phyloP scores from a whole-genome alignment of 2,113 vertebrate genomes.

The Picathartes gymnocephalus region DNA sequence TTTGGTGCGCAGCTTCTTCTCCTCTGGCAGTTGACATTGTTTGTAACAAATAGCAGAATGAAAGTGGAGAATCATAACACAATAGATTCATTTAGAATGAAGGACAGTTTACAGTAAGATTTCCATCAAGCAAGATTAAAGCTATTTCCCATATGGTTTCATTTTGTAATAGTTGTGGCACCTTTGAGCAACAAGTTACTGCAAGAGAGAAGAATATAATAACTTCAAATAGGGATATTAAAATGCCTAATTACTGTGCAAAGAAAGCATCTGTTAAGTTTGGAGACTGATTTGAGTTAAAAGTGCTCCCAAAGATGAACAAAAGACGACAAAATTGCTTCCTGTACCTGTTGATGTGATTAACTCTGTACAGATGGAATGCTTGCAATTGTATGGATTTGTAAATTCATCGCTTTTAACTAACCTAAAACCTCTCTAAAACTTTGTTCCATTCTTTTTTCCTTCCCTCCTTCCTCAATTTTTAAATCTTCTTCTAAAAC shows the following conservation, averaged over 20 bases:
- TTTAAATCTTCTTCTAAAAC: background rate
- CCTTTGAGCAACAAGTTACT: background rate
- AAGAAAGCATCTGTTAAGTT: background rate
- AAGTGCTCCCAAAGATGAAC: background rate
- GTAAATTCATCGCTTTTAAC: background rate
- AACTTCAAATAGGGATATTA: background rate
- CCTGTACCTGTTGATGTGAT: background rate
- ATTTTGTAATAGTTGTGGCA: background rate
- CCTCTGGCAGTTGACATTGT: background rate
- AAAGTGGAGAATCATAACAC: background rate
- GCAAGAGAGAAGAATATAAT: background rate
- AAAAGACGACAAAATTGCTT: background rate
- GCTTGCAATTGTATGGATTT: background rate
- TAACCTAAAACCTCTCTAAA: background rate
- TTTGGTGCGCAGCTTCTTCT: background rate
- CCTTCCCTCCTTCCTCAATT: background rate
- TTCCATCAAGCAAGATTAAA: background rate
- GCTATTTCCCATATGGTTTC: background rate
- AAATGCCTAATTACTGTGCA: background rate
- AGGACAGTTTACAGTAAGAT: background rate
- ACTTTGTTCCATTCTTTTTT: background rate
- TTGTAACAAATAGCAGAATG: background rate
- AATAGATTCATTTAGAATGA: background rate
- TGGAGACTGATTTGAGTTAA: background rate
- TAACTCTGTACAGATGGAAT: background rate